Evolutionary conservation across 2,797 vertebrate species (phyloP), one percentile per base, ranked within the genome.

Genomic region (Pyrrhura leucotis): DNA sequence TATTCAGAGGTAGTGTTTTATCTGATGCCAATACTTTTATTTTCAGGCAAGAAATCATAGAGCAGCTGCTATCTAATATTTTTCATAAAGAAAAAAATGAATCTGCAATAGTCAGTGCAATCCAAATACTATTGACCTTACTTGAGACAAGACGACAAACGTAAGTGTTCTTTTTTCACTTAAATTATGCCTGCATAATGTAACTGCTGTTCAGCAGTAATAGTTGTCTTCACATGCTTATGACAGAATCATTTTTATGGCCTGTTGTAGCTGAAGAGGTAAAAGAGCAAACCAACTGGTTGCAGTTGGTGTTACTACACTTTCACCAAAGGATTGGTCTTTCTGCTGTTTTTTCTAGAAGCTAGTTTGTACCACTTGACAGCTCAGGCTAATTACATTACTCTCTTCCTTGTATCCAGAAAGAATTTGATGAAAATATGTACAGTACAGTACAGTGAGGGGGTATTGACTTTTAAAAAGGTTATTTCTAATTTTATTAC

Each of bases 61-160:
- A 99, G 92, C 99, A 99, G 96, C 98, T 99, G 86, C 98, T 99
- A 67, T 98, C 98, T 77, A 99, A 99, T 96, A 99, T 99, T 95
- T 99, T 99, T 88, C 99, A 99, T 96, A 99, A 99, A 97, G 99
- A 99, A 97, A 99, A 99, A 97, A 99, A 98, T 45, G 99, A 99
- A 89, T 99, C 99, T 18, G 99, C 99, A 31, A 99, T 99, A 65
- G 99, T 99, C 98, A 99, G 99, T 96, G 99, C 99, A 61, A 99
- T 99, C 97, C 99, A 99, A 98, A 99, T 99, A 92, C 97, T 99
- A 8, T 97, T 99, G 92, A 99, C 99, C 14, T 97, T 99, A 89
- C 99, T 99, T 94, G 99, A 99, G 98, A 99, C 99, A 6, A 98
- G 99, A 75, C 98, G 99, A 94, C 99, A 99, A 93, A 99, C 99